Evolutionary conservation across 2,113 vertebrate species (phyloP), one percentile per base, ranked within the genome.

Genomic region (Phasianus colchicus): DNA sequence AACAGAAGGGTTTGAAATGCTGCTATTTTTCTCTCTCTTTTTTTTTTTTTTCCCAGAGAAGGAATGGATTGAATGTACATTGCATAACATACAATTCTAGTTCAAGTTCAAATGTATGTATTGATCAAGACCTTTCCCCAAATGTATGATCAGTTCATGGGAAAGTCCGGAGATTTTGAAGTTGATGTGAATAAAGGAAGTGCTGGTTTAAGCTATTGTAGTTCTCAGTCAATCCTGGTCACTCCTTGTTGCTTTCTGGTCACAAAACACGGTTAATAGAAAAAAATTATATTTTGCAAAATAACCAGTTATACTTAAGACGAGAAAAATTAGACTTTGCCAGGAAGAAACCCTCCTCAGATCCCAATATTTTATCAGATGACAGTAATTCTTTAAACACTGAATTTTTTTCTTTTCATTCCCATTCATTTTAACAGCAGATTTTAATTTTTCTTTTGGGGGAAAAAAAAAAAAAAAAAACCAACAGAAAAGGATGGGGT

Each of bases 391-490:
- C 52, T 80, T 92, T 40, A 40, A 50, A 29, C 43, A 22, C 50
- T 89, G 36, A 25, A 45, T 83, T 64, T 48, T 32, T 74, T 88
- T 90, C 25, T 92, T 72, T 92, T 88, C 25, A 34, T 5, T 81
- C 11, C 43, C 64, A n/a, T 91, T 90, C 52, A 67, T 92, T 96
- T 95, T 85, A 88, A 86, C 38, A 78, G 61, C 55, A 86, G 47
- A 72, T 79, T 91, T 76, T 65, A 55, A 45, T 61, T 87, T 93
- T 79, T 78, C 20, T 78, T 88, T 69, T 24, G 1, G 3, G 14
- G 42, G 16, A 42, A 43, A 54, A 70, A 20, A 19, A 47, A 47
- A 27, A 69, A 29, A 45, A 18, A 32, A n/a, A n/a, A n/a, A n/a
- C n/a, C n/a, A n/a, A 40, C 13, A 40, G 32, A 38, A 45, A 55